A percentile compares a stretch with the other conserved stretches of the same genome.
Evolutionary conservation across 1,140 invertebrate species (phyloP).

Genomic region (Caenorhabditis tropicalis): DNA sequence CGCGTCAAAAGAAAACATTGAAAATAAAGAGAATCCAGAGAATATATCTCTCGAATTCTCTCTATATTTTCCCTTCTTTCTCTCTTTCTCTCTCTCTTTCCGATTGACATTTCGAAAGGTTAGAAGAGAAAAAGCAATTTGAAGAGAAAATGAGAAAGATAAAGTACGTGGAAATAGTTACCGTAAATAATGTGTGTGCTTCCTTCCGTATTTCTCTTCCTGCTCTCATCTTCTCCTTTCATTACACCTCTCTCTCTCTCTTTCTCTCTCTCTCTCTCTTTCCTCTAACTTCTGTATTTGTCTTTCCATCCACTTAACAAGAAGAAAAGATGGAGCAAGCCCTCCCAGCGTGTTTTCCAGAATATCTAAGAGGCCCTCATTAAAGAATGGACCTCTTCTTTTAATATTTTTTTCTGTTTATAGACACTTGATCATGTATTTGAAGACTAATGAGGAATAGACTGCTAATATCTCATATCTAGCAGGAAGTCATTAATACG

Average conservation of each 20-base stretch:
- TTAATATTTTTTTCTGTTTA: not conserved
- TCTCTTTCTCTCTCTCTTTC: no score
- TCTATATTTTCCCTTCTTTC: not conserved
- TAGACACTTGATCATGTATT: not conserved
- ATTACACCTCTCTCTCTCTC: no score
- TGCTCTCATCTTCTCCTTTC: not conserved
- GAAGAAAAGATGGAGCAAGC: not conserved
- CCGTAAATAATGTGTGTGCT: conserved; percentile 33
- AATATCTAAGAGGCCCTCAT: not conserved
- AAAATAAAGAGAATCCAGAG: conserved; percentile 32
- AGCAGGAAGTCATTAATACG: no score
- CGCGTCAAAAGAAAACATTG: conserved; percentile 10
- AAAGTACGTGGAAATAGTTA: conserved; percentile 30
- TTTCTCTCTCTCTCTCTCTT: not conserved
- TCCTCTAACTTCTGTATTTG: conserved; percentile 15
- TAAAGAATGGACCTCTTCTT: not conserved
- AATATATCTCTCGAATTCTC: not conserved
- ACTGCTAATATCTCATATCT: no score
- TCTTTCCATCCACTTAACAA: conserved; percentile 23
- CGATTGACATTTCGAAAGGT: conserved; percentile 27
- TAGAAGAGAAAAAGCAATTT: not conserved
- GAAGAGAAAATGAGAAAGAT: not conserved
- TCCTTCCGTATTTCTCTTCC: not conserved
- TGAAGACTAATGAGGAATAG: no score
- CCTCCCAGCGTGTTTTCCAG: not conserved